Percentiles rank a stretch among this genome's conserved stretches.
These are phyloP conservation scores for Calcarius lapponicus DNA, from an alignment of 2,797 vertebrate species.

Conservation along the genomic window DNA sequence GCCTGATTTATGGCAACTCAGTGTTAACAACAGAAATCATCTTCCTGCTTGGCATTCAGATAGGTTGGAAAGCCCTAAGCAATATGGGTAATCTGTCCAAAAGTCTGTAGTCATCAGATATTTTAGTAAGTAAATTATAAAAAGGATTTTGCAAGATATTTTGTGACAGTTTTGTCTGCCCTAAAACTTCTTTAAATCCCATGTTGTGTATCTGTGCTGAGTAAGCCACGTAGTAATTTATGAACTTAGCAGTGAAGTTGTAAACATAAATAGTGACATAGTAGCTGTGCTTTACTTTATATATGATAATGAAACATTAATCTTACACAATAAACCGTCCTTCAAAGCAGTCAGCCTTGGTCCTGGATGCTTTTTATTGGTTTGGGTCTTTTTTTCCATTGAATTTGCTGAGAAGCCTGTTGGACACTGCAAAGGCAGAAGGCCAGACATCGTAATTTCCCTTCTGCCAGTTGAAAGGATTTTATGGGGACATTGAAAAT, in stretches of 20 bases:
- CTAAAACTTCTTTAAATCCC: not conserved
- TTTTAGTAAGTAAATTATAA: not conserved
- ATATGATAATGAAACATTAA: not conserved
- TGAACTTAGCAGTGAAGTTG: not conserved
- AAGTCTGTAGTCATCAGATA: not conserved
- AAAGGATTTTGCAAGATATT: not conserved
- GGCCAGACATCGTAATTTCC: not conserved
- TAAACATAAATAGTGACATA: not conserved
- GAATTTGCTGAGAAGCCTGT: not conserved
- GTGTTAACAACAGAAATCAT: not conserved
- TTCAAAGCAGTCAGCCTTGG: not conserved
- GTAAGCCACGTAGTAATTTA: not conserved
- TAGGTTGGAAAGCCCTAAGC: not conserved
- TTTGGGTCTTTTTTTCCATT: fast-evolving
- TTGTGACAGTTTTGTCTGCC: not conserved
- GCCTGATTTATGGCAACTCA: not conserved
- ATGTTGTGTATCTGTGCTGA: not conserved
- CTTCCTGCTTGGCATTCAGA: not conserved
- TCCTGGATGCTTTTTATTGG: not conserved
- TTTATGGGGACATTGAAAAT: constrained; percentile 7
- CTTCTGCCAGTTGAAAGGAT: constrained; percentile 13
- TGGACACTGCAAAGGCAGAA: not conserved
- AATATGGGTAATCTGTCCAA: not conserved
- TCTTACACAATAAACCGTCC: not conserved
- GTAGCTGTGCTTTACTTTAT: not conserved